These are phyloP conservation scores for Ferrisia virgata DNA, from an alignment of 2,888 invertebrate genomes.

Conservation along the genomic window DNA sequence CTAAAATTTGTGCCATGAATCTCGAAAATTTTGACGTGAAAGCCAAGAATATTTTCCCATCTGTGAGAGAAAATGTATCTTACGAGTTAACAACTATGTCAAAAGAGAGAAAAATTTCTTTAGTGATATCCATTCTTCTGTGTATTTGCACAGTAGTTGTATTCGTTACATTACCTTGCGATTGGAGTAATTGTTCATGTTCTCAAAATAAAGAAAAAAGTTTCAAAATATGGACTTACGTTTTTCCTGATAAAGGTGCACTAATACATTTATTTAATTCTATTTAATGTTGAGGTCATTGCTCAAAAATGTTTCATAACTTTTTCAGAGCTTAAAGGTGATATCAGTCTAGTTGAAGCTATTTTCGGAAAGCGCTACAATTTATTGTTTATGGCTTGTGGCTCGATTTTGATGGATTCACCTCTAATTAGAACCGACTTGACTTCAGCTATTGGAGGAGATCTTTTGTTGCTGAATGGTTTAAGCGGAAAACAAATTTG, in stretches of 20 bases:
- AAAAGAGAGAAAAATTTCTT: slow-evolving; percentile 2
- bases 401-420: slow-evolving; percentile 52
- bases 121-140: background rate
- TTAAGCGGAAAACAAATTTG: slow-evolving; percentile 70
- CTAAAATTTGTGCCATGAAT: background rate
- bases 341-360: slow-evolving; percentile 65
- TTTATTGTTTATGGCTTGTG: slow-evolving; percentile 70
- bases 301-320: background rate
- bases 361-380: slow-evolving; percentile 55
- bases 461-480: slow-evolving; percentile 68
- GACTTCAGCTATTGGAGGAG: slow-evolving; percentile 59
- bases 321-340: slow-evolving; percentile 60
- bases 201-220: background rate
- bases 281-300: background rate
- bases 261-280: too few species aligned
- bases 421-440: slow-evolving; percentile 54
- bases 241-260: slow-evolving; percentile 15
- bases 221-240: background rate
- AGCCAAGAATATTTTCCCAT: background rate
- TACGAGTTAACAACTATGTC: background rate
- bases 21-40: background rate
- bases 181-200: slow-evolving; percentile 27
- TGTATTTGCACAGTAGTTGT: background rate
- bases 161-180: slow-evolving; percentile 19
- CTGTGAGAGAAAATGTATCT: background rate